Conservation (phyloP, 1,140 invertebrate species). For the Pogonomyrmex barbatus region DNA sequence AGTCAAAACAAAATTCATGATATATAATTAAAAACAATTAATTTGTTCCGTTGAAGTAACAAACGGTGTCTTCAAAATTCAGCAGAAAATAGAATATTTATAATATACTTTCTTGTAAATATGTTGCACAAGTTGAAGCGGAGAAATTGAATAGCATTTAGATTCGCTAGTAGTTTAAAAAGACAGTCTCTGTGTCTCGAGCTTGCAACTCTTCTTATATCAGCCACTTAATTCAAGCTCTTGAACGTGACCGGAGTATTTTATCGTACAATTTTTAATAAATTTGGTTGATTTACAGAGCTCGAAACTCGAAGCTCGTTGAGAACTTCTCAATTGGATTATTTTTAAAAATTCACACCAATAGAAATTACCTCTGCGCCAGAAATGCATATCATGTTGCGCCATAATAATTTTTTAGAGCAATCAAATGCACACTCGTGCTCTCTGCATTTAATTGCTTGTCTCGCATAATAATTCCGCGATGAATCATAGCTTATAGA, state of each 20-base stretch:
- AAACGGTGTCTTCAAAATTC: not conserved
- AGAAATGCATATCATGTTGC: conserved; percentile 34
- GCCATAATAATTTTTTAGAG: conserved; percentile 41
- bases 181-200: not conserved
- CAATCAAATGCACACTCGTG: conserved; percentile 51
- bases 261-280: conserved; percentile 46
- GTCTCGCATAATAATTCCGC: conserved; percentile 33
- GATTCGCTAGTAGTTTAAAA: conserved; percentile 35
- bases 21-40: conserved; percentile 15
- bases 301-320: not conserved
- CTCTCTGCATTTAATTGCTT: conserved; percentile 44
- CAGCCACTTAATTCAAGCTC: conserved; percentile 29
- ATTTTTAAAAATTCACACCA: conserved; percentile 10
- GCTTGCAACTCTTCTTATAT: not conserved
- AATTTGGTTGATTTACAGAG: not conserved
- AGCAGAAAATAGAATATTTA: not conserved
- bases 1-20: not conserved
- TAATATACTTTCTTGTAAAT: not conserved
- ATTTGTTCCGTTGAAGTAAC: not conserved
- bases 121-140: not conserved
- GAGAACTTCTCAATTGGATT: conserved; percentile 50
- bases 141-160: not conserved
- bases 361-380: conserved; percentile 42
- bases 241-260: conserved; percentile 42
- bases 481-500: not conserved